phyloP scores from a whole-genome alignment of 2,888 invertebrate species.

The Antheraea yamamai region DNA sequence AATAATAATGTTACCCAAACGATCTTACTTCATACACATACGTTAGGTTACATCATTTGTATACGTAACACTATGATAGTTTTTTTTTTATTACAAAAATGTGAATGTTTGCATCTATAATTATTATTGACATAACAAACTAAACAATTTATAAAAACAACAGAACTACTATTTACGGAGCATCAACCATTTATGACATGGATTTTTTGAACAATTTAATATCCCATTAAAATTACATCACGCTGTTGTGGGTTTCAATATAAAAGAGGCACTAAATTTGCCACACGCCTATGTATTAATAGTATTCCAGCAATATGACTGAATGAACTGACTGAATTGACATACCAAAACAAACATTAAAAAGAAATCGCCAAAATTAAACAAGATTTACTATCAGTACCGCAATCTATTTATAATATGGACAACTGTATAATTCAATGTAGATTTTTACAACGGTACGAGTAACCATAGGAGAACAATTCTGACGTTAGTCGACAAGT shows the following conservation, averaged over 20 bases:
- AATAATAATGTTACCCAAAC: not conserved
- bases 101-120: not conserved
- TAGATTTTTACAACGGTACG: conserved; percentile 39
- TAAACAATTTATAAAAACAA: not conserved
- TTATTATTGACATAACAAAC: not conserved
- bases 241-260: not conserved
- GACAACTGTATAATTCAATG: conserved; percentile 38
- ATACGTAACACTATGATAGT: not conserved
- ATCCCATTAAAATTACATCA: not conserved
- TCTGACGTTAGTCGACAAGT: conserved; percentile 43
- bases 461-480: conserved; percentile 37
- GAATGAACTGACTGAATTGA: not conserved
- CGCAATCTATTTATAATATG: conserved; percentile 8
- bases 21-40: not conserved
- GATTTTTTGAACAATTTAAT: not conserved
- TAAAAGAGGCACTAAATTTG: not conserved
- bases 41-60: conserved; percentile 2
- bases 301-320: not conserved
- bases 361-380: not conserved
- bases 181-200: not conserved
- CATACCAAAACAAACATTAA: not conserved
- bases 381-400: not conserved
- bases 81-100: conserved; percentile 4
- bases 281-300: not conserved
- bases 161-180: not conserved